Evolutionary conservation across 2,797 vertebrate species (phyloP).

Genomic region (Hippoglossus hippoglossus): DNA sequence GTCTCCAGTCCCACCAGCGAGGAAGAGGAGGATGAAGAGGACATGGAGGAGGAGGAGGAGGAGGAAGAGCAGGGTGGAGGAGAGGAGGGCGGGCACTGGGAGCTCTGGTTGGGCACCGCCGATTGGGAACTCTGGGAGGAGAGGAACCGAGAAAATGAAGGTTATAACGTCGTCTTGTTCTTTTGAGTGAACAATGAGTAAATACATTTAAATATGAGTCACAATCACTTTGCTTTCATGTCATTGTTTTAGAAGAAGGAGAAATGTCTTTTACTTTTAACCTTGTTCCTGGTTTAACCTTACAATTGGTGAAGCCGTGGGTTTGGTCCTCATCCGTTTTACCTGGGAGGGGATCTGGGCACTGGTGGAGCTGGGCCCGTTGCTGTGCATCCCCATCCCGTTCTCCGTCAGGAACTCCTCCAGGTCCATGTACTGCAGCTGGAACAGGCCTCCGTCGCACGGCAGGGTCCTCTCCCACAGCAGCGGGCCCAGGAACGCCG

Average conservation of each 20-base stretch:
- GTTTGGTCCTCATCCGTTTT: not conserved
- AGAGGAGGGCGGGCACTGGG: conserved; percentile 84
- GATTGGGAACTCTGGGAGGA: conserved; percentile 79
- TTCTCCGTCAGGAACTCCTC: conserved; percentile 91
- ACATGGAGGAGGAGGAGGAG: conserved; percentile 83
- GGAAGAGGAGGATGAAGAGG: conserved; percentile 85
- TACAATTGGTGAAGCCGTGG: no score
- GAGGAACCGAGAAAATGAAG: not conserved
- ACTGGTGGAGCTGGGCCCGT: conserved; percentile 79
- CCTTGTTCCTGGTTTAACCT: no score
- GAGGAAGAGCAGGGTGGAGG: conserved; percentile 84
- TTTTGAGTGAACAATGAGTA: no score
- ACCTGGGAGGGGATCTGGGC: conserved; percentile 85
- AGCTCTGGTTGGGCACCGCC: conserved; percentile 83
- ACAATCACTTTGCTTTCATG: no score
- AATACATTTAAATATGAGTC: no score
- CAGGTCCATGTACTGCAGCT: conserved; percentile 95
- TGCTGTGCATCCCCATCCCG: conserved; percentile 86
- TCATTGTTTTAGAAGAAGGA: no score
- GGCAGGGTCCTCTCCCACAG: conserved; percentile 93
- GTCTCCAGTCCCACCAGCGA: conserved; percentile 88
- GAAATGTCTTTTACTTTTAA: no score
- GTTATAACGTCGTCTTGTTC: not conserved
- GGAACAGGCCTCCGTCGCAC: conserved; percentile 88
- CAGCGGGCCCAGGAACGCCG: conserved; percentile 86